Base-by-base conservation (phyloP, 2,888 invertebrate genomes). In the Epinotia brunnichana region DNA sequence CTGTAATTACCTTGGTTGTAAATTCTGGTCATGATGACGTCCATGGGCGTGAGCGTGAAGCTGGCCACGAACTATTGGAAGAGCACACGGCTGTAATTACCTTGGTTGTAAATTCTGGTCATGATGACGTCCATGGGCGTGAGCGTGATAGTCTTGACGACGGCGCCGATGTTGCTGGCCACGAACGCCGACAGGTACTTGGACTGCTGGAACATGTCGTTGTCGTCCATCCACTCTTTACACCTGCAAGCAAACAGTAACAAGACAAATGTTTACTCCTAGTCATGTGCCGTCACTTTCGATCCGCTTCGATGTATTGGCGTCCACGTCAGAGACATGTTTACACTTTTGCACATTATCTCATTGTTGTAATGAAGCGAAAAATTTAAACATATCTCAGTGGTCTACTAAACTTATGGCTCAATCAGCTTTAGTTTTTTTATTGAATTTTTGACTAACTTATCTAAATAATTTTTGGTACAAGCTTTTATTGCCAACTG, bases 101-200 rank as follows among this genome's bases (percentile, higher is more conserved):
- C 96, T 94, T 98, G 98, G 88, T 98, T 98, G 83, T 97, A 98
- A 21, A 98, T 94, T 67, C 98, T 94, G 0, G 98, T 98, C 76
- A 97, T 96, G 72, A 98, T 95, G 5, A 98, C 97, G 88, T 98
- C 98, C 85, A 98, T 97, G 0, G 98, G 98, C 2, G 97, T 97
- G 89, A 98, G 96, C 57, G 95, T 94, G 5, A 96, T 81, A 0
- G 97, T 96, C 80, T 98, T 96, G 3, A 95, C 94, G 11, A 96
- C 89, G 0, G 98, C 98, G 3, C 97, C 97, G 48, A 97, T 90
- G 83, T 96, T 94, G 74, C 97, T 96, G 2, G 98, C 96, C 13
- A 95, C 83, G 79, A 98, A 96, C 0, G 97, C 95, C 62, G 95
- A 95, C 19, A 95, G 80, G 78, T 96, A 94, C 57, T 96, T 95